Base-by-base conservation (phyloP, 2,797 vertebrate species). In the Morus bassanus region DNA sequence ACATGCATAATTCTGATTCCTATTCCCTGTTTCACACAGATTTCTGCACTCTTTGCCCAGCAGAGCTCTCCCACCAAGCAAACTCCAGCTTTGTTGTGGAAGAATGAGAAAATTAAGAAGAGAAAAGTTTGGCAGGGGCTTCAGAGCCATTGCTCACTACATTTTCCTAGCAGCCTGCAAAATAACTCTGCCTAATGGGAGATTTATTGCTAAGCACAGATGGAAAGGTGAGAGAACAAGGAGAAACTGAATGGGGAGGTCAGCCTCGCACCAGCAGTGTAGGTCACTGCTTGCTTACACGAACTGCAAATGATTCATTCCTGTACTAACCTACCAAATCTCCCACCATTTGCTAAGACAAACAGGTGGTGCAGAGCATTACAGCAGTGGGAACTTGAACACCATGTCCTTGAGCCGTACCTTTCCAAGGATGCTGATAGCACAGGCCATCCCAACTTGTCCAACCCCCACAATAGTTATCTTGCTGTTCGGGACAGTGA, bases 381-480 rank as follows among this genome's bases (percentile, higher is more conserved):
- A 19, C 53, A 28, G 57, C 53, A 14, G 30, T 0, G 0, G 41
- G 39, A 54, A 9, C 63, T 3, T 1, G 22, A 46, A 17, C 1
- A 37, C 11, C 79, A 13, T 0, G 0, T 37, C 95, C 84, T 88
- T 70, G 67, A 92, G 95, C 86, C 41, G 1, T 98, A 99, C 99
- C 99, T 98, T 98, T 68, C 97, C 98, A 76, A 99, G 98, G 98
- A 99, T 96, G 97, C 99, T 99, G 97, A 99, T 85, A 5, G 99
- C 99, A 53, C 98, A 98, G 3, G 99, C 99, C 99, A 99, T 99
- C 72, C 99, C 99, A 65, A 99, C 99, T 97, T 99, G 98, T 16
- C 99, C 99, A 37, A 99, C 99, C 0, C 99, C 99, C 13, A 99
- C 99, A 35, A 99, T 94, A 0, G 99, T 99, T 95, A 99, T 98